These are phyloP conservation scores for Coleophora flavipennella DNA, from an alignment of 2,888 invertebrate species.

Conservation along the genomic window DNA sequence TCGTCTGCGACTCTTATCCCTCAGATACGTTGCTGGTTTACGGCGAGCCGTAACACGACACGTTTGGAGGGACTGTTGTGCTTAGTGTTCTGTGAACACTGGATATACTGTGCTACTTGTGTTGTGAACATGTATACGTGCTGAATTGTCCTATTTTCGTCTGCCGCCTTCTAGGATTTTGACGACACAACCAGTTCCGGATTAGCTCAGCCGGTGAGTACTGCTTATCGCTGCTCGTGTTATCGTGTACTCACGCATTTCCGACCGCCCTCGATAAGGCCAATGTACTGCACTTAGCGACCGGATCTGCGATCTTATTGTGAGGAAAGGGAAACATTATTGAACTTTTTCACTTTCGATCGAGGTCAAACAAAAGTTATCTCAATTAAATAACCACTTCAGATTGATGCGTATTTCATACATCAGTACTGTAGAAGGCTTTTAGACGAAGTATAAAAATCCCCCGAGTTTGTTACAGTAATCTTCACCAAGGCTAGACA, in stretches of 20 bases:
- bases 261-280: slow-evolving; percentile 71
- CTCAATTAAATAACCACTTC: no score
- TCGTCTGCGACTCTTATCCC: slow-evolving; percentile 63
- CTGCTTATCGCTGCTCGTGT: slow-evolving; percentile 66
- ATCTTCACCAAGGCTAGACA: no score
- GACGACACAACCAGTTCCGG: slow-evolving; percentile 66
- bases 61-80: slow-evolving; percentile 72
- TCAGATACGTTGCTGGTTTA: slow-evolving; percentile 73
- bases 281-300: slow-evolving; percentile 35
- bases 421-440: no score
- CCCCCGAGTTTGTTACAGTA: no score
- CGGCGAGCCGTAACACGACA: slow-evolving; percentile 72
- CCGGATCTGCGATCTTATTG: slow-evolving; percentile 2
- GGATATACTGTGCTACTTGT: slow-evolving; percentile 63
- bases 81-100: slow-evolving; percentile 62
- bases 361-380: no score
- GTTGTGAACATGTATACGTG: slow-evolving; percentile 64
- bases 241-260: slow-evolving; percentile 71
- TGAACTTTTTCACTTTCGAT: no score
- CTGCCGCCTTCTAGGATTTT: slow-evolving; percentile 51
- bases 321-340: no score
- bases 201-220: slow-evolving; percentile 70
- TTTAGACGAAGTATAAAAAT: no score
- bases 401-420: no score
- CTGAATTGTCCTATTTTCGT: slow-evolving; percentile 47